A percentile compares a stretch with the other conserved stretches of the same genome.
These are phyloP conservation scores for Metacarcinus magister DNA, from an alignment of 2,888 invertebrate genomes.

Conservation along the genomic window DNA sequence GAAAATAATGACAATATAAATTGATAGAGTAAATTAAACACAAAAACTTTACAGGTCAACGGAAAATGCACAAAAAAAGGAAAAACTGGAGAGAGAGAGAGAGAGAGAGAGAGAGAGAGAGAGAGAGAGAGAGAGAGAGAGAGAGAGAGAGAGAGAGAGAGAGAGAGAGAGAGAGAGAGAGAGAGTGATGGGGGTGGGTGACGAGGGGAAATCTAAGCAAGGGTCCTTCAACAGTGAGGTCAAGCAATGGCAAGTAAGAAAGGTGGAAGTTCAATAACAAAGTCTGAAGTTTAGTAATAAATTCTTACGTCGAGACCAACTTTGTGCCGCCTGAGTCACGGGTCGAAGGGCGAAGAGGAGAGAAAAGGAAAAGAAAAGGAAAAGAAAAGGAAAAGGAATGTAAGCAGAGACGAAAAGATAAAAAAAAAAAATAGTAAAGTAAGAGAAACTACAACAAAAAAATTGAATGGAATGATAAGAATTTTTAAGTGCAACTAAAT, in stretches of 20 bases:
- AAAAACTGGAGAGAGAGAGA: no score
- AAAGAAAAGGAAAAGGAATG: no score
- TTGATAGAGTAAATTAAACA: neutral
- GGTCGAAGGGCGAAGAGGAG: neutral
- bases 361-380: neutral
- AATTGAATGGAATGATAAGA: neutral
- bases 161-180: conserved; percentile 9
- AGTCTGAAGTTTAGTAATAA: neutral
- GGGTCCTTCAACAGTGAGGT: neutral
- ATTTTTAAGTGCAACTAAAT: neutral
- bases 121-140: neutral
- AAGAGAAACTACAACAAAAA: neutral
- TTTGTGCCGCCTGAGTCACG: neutral
- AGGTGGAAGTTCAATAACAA: neutral
- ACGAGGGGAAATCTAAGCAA: neutral
- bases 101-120: neutral
- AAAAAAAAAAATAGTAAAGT: no score
- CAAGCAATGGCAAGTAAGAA: neutral
- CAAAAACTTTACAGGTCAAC: neutral
- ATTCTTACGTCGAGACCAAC: neutral
- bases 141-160: neutral
- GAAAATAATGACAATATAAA: neutral
- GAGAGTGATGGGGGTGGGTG: neutral
- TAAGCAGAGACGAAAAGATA: neutral
- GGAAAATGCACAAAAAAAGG: neutral